Evolutionary conservation across 2,797 vertebrate species (phyloP).

Genomic region (Danio albolineatus): DNA sequence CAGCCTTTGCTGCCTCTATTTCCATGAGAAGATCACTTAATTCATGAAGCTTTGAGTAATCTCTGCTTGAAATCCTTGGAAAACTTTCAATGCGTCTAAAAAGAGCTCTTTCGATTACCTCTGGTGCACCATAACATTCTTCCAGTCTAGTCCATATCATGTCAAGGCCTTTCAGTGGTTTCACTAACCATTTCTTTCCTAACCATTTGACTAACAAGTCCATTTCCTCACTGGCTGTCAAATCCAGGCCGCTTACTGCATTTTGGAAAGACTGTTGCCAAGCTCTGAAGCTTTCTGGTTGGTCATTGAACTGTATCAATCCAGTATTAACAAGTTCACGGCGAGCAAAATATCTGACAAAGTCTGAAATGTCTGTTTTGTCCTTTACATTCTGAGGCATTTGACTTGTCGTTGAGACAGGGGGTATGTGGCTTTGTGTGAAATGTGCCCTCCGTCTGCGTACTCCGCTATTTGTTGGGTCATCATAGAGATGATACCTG

Average conservation of each 20-base stretch:
- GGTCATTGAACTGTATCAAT: slow-evolving; percentile 58
- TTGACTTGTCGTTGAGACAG: background rate
- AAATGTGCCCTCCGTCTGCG: background rate
- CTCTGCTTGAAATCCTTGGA: slow-evolving; percentile 47
- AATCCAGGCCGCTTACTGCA: slow-evolving; percentile 17
- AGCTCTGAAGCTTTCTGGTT: slow-evolving; percentile 56
- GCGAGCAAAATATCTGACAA: slow-evolving; percentile 53
- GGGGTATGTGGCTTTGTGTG: background rate
- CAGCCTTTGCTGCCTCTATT: slow-evolving; percentile 25
- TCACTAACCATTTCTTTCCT: too few species aligned
- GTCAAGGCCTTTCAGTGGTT: background rate
- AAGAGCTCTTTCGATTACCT: too few species aligned
- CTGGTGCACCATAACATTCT: slow-evolving; percentile 43
- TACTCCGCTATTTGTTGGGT: background rate
- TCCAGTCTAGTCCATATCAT: slow-evolving; percentile 49
- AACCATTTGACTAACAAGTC: slow-evolving; percentile 58
- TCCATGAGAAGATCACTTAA: slow-evolving; percentile 52
- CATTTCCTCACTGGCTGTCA: slow-evolving; percentile 42
- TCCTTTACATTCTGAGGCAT: background rate
- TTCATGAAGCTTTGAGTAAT: slow-evolving; percentile 18
- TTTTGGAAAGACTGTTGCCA: slow-evolving; percentile 50
- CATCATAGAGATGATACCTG: background rate
- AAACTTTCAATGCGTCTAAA: slow-evolving; percentile 47
- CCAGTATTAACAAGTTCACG: slow-evolving; percentile 40
- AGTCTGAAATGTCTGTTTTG: background rate